These are phyloP conservation scores for Cephalopterus ornatus DNA, from an alignment of 2,113 vertebrate genomes.

Conservation along the genomic window DNA sequence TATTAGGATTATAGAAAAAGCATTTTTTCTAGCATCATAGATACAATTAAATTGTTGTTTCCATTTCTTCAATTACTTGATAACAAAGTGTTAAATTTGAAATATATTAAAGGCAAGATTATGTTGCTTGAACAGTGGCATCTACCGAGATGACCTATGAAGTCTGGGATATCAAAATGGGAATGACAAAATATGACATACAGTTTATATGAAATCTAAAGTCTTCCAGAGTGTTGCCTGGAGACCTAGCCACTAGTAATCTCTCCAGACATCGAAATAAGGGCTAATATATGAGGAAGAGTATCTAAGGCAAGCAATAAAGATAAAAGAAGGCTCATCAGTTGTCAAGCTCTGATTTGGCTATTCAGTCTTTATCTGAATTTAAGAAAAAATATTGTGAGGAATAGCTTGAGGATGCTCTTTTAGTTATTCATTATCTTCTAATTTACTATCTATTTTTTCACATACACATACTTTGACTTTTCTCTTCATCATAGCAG, in stretches of 20 bases:
- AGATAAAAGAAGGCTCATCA: neutral
- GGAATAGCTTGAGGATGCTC: neutral
- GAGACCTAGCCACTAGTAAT: neutral
- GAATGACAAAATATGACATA: constrained; percentile 20
- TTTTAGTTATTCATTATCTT: neutral
- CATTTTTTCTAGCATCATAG: neutral
- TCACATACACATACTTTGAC: neutral
- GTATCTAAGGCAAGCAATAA: neutral
- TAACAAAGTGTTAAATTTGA: neutral
- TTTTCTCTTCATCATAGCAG: neutral
- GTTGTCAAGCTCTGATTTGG: neutral
- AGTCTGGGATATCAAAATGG: neutral
- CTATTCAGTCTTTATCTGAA: neutral
- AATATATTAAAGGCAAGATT: neutral
- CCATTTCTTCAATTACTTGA: neutral
- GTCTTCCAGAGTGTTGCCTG: neutral
- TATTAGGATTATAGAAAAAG: neutral
- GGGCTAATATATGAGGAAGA: neutral
- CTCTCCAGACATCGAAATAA: neutral
- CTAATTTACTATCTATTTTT: neutral
- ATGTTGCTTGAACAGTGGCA: neutral
- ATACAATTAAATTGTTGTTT: neutral
- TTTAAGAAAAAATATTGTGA: neutral
- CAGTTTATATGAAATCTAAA: constrained; percentile 19
- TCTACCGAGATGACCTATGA: constrained; percentile 7